Percentiles rank a stretch among this genome's conserved stretches.
Evolutionary conservation across 2,888 invertebrate genomes (phyloP).

Genomic region (Halictus ligatus): DNA sequence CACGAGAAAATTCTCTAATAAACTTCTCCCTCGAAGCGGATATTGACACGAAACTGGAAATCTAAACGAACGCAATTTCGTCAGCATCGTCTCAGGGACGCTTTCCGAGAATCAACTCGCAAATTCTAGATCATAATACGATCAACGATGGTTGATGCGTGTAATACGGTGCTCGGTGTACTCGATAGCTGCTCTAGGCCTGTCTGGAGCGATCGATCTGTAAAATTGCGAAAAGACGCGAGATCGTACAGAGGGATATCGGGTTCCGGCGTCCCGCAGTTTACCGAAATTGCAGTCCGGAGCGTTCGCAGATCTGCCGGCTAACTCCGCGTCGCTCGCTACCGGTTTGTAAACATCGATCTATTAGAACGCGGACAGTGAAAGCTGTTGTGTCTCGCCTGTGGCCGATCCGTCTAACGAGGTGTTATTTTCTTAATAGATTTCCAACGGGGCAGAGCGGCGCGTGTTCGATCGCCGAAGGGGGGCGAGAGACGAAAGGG

Average conservation of each 20-base stretch:
- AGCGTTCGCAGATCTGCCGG: slow-evolving; percentile 33
- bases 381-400: slow-evolving; percentile 52
- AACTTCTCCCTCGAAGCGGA: too few relatives aligned
- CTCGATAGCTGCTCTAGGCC: not conserved
- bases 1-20: too few relatives aligned
- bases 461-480: not conserved
- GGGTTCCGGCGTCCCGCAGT: slow-evolving; percentile 29
- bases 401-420: slow-evolving; percentile 51
- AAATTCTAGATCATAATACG: not conserved
- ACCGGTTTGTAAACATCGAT: slow-evolving; percentile 63
- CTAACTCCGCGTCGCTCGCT: slow-evolving; percentile 37
- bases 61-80: not conserved
- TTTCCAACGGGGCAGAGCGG: slow-evolving; percentile 40
- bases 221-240: not conserved
- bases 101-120: not conserved
- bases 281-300: slow-evolving; percentile 57
- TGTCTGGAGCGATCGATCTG: not conserved
- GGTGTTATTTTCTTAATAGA: slow-evolving; percentile 68
- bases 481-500: not conserved
- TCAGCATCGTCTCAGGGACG: not conserved
- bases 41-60: too few relatives aligned
- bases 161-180: not conserved
- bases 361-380: slow-evolving; percentile 57
- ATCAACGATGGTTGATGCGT: not conserved
- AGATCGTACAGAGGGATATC: slow-evolving; percentile 35